Base-by-base conservation (phyloP, 2,888 invertebrate genomes). In the Nysson spinosus region DNA sequence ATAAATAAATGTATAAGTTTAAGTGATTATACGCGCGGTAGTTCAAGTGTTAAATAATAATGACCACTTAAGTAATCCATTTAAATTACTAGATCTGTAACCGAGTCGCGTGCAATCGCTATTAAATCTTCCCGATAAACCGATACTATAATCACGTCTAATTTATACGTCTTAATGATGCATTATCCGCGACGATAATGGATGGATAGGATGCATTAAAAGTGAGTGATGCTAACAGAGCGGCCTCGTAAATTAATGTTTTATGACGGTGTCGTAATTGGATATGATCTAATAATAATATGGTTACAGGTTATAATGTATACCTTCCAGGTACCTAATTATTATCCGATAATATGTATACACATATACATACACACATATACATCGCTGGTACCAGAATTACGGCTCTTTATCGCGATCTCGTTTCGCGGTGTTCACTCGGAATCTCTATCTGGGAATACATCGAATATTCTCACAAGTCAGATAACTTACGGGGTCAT, bases 331-430 rank as follows among this genome's bases (percentile, higher is more conserved):
- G 39, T 35, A 49, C 30, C 52, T 63, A 54, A 65, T 68, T 65
- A 61, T 65, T 52, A 52, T 35, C 43, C 20, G 44, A 43, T 56
- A 60, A 60, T 54, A 35, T 52, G 12, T 47, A 52, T 22, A n/a
- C 37, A 26, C 7, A 17, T 28, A 19, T 39, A 4, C 5, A 17
- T 16, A 3, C 7, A 35, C 4, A 3, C 4, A 12, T 3, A n/a
- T 1, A 32, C 12, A 20, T 6, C 20, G 4, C 4, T 3, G 6
- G 9, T 28, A 9, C 28, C 19, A n/a, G 28, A 9, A 3, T 5
- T n/a, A n/a, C 3, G 9, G 28, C 9, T 28, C 28, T 28, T 28
- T 28, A 28, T 34, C 32, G 32, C 14, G 14, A 34, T 34, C 32
- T 28, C 28, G 28, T 6, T n/a, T n/a, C n/a, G n/a, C n/a, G n/a